These are phyloP conservation scores for Herpailurus yagouaroundi DNA, from an alignment of 2,113 vertebrate species.

Conservation along the genomic window DNA sequence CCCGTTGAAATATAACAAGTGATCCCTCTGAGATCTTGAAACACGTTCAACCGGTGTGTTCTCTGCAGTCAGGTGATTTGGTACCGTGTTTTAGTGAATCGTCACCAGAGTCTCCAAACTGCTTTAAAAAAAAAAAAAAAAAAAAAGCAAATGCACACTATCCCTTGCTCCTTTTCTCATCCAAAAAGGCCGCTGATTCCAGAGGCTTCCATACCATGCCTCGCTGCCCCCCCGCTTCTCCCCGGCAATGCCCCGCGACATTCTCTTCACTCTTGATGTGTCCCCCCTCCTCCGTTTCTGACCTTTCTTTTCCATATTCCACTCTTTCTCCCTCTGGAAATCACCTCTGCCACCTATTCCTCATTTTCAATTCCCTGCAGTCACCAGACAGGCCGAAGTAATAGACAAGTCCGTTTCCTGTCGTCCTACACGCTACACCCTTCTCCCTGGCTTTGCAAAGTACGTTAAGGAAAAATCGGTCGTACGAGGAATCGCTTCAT, in stretches of 20 bases:
- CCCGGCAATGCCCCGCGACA: rapidly evolving
- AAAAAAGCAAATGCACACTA: not conserved
- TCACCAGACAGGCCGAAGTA: not conserved
- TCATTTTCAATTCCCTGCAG: conserved; percentile 30
- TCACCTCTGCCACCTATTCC: conserved; percentile 45
- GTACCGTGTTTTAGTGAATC: not conserved
- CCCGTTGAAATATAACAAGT: not conserved
- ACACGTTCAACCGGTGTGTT: not conserved
- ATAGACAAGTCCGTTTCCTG: conserved; percentile 17
- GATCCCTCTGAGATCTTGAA: not conserved
- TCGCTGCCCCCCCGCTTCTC: not conserved
- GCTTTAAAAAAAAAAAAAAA: not conserved
- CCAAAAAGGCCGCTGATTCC: not conserved
- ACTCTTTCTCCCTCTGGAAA: conserved; percentile 15
- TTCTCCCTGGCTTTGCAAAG: not conserved
- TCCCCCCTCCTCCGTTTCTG: not conserved
- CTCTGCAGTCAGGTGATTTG: not conserved
- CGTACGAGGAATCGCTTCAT: not conserved
- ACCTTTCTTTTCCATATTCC: not conserved
- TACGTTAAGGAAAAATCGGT: not conserved
- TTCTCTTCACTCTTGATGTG: not conserved
- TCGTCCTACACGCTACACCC: not conserved
- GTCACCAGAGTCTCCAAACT: not conserved
- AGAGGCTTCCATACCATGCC: not conserved
- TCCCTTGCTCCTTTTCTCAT: too few relatives aligned